A percentile compares a stretch with the other conserved stretches of the same genome.
Evolutionary conservation across 2,888 invertebrate genomes (phyloP).

Genomic region (Eilema caniola): DNA sequence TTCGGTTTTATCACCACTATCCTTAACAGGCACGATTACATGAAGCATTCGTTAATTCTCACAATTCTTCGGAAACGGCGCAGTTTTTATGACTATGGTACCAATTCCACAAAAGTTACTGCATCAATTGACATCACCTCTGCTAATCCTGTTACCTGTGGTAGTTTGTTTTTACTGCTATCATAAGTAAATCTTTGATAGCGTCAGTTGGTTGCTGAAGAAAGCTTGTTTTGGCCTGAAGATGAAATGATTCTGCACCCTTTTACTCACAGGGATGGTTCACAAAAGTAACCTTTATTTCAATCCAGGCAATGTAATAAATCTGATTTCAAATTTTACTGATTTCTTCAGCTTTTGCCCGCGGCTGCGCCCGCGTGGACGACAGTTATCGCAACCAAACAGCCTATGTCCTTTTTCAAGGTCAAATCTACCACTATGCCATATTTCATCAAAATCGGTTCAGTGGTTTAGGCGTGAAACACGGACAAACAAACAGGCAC

Average conservation of each 20-base stretch:
- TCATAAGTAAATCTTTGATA: slow-evolving; percentile 33
- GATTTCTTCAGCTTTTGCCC: no score
- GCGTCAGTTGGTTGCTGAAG: no score
- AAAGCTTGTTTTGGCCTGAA: not conserved
- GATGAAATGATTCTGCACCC: not conserved
- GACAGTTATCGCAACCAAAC: no score
- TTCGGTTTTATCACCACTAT: slow-evolving; percentile 23
- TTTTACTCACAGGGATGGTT: not conserved
- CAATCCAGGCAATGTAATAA: no score
- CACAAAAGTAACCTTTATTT: no score
- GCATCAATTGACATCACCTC: slow-evolving; percentile 50
- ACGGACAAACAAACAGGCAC: no score
- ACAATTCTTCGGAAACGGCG: slow-evolving; percentile 39
- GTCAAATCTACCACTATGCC: no score
- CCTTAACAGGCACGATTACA: slow-evolving; percentile 27
- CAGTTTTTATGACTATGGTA: slow-evolving; percentile 58
- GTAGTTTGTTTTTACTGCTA: slow-evolving; percentile 35
- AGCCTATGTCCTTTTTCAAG: no score
- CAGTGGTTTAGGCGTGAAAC: no score
- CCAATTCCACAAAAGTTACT: slow-evolving; percentile 59
- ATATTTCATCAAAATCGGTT: no score
- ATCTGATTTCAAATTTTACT: no score
- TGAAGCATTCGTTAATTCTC: slow-evolving; percentile 58
- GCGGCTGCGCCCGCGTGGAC: no score
- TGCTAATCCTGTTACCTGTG: slow-evolving; percentile 48